A percentile compares a stretch with the other conserved stretches of the same genome.
These are phyloP conservation scores for Phenacoccus solenopsis DNA, from an alignment of 1,140 invertebrate species.

Conservation along the genomic window DNA sequence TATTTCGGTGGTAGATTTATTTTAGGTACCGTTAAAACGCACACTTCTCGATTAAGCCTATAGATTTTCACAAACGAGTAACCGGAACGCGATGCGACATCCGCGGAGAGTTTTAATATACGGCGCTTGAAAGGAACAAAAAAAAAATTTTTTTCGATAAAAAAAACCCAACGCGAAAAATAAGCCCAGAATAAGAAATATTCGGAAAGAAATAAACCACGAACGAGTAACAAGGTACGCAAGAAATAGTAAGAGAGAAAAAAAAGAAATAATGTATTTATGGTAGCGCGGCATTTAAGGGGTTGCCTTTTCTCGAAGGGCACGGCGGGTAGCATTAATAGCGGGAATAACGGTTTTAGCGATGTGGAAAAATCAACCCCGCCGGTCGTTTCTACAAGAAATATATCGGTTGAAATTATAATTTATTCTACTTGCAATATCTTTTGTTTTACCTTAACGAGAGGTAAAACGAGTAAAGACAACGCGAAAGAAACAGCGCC, in stretches of 20 bases:
- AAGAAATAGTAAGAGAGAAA: too few relatives aligned
- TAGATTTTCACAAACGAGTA: not conserved
- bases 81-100: not conserved
- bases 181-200: slow-evolving; percentile 2
- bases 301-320: not conserved
- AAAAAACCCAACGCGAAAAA: not conserved
- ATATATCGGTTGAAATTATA: slow-evolving; percentile 3
- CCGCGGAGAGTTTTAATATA: not conserved
- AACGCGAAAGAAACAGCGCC: not conserved
- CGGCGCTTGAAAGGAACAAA: not conserved
- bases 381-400: not conserved
- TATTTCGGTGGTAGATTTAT: not conserved
- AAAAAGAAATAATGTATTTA: slow-evolving; percentile 4
- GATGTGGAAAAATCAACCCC: slow-evolving; percentile 1
- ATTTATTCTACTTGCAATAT: slow-evolving; percentile 3
- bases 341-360: slow-evolving; percentile 1
- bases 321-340: not conserved
- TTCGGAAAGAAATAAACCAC: not conserved
- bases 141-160: slow-evolving; percentile 2
- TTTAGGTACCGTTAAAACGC: not conserved
- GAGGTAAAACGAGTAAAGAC: slow-evolving; percentile 1
- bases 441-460: slow-evolving; percentile 2
- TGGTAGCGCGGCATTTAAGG: not conserved
- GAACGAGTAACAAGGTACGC: not conserved
- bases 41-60: not conserved